Base-by-base conservation (phyloP, 2,797 vertebrate species). In the Heliangelus exortis region DNA sequence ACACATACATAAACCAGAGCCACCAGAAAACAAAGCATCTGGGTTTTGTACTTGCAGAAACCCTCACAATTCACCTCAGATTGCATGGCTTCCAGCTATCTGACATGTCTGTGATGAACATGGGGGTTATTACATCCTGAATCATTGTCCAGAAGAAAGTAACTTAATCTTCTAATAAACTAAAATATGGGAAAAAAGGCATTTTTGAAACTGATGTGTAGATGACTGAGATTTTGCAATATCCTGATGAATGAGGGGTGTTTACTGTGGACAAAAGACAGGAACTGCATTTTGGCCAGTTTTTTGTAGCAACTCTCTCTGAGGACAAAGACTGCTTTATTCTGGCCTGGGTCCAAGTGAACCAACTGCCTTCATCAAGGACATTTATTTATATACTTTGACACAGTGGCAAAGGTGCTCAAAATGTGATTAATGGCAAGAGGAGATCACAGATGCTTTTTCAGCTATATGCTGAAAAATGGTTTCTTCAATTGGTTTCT, bases 121-220 rank as follows among this genome's bases (percentile, higher is more conserved):
- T 0, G 3, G 15, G 11, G 16, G 33, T 89, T 92, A 63, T 84
- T 93, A 95, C 11, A 7, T 33, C 48, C 63, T 54, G 36, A 90
- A 39, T 84, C 67, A 59, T 62, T 79, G 71, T 82, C 41, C 80
- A 92, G 80, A 84, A 84, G 55, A 89, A 88, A 90, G 69, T 62
- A 88, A 91, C 29, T 80, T 92, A 57, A 83, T 73, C 41, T 90
- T 55, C 36, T 87, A 71, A 82, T 67, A 95, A 93, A 93, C 34
- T 61, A 79, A 90, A 91, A n/a, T 25, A 53, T 41, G 8, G 6
- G 39, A 62, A n/a, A 41, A 51, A 7, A 41, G 20, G 11, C 41
- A 67, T 80, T 94, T 92, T 82, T 61, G 83, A 93, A 41, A 47
- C 22, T 36, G 33, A 76, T n/a, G 21, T 2, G 7, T 31, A 57